phyloP scores from a whole-genome alignment of 2,888 invertebrate genomes.

The Theretra japonica region DNA sequence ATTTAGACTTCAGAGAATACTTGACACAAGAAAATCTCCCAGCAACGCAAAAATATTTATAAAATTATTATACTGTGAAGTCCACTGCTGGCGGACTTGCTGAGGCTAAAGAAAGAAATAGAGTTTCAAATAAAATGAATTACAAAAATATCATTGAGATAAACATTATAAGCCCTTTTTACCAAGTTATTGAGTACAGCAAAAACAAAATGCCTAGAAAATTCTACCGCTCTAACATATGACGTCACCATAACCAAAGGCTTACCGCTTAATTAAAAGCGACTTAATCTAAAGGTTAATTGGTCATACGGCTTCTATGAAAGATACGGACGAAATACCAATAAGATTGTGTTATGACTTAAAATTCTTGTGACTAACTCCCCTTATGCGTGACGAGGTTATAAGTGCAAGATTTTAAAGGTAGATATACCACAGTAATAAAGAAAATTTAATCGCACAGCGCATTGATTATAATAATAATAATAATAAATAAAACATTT shows the following conservation, averaged over 20 bases:
- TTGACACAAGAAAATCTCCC: too few species aligned
- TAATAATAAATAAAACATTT: too few species aligned
- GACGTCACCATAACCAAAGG: constrained; percentile 4
- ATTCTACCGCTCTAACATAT: constrained; percentile 1
- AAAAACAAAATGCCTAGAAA: neutral
- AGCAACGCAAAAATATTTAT: too few species aligned
- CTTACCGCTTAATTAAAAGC: constrained; percentile 17
- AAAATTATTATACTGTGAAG: too few species aligned
- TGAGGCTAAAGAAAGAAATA: too few species aligned
- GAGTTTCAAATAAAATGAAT: too few species aligned
- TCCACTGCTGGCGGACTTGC: too few species aligned
- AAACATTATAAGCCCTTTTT: too few species aligned
- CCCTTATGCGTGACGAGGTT: neutral
- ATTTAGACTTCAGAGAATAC: too few species aligned
- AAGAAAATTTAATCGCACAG: too few species aligned
- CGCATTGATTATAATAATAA: too few species aligned
- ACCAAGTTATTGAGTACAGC: neutral
- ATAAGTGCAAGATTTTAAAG: neutral
- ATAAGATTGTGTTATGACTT: neutral
- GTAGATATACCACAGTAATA: neutral
- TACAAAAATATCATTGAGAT: too few species aligned
- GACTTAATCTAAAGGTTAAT: constrained; percentile 19
- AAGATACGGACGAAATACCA: neutral
- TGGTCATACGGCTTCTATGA: neutral
- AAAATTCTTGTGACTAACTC: neutral